phyloP scores from a whole-genome alignment of 2,888 invertebrate species.

The Eledona agricola region DNA sequence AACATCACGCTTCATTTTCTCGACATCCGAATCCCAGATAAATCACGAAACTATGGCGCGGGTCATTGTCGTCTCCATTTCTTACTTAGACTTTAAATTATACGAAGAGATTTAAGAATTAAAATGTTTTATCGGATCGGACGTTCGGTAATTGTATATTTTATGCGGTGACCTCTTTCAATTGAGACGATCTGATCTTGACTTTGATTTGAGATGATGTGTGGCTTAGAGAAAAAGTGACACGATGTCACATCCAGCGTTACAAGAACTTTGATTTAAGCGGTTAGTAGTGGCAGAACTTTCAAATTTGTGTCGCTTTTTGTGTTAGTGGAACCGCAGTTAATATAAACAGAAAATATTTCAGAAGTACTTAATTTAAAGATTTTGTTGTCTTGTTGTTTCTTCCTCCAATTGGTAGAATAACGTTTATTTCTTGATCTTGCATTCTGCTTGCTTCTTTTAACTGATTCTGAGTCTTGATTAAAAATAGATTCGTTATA shows the following conservation, averaged over 20 bases:
- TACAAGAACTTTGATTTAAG: too few relatives aligned
- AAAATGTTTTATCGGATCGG: constrained; percentile 30
- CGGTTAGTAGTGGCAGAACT: too few relatives aligned
- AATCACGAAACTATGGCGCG: background rate
- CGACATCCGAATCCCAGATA: background rate
- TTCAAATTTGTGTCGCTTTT: too few relatives aligned
- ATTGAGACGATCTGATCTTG: constrained; percentile 33
- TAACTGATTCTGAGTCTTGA: too few relatives aligned
- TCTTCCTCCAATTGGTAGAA: too few relatives aligned
- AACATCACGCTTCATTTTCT: constrained; percentile 12
- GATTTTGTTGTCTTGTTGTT: too few relatives aligned
- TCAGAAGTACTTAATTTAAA: too few relatives aligned
- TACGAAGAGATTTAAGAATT: constrained; percentile 30
- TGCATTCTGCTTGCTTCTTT: too few relatives aligned
- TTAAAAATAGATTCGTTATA: too few relatives aligned
- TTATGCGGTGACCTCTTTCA: constrained; percentile 34
- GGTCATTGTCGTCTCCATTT: constrained; percentile 30
- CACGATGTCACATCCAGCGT: constrained; percentile 8
- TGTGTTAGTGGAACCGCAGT: too few relatives aligned
- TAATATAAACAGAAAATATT: too few relatives aligned
- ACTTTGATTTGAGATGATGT: constrained; percentile 30
- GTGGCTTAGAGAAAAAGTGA: constrained; percentile 13
- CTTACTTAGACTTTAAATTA: constrained; percentile 35
- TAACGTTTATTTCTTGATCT: too few relatives aligned
- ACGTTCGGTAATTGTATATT: constrained; percentile 34